Evolutionary conservation across 2,797 vertebrate species (phyloP), one percentile per base, ranked within the genome.

Genomic region (Anolis apletophallus): DNA sequence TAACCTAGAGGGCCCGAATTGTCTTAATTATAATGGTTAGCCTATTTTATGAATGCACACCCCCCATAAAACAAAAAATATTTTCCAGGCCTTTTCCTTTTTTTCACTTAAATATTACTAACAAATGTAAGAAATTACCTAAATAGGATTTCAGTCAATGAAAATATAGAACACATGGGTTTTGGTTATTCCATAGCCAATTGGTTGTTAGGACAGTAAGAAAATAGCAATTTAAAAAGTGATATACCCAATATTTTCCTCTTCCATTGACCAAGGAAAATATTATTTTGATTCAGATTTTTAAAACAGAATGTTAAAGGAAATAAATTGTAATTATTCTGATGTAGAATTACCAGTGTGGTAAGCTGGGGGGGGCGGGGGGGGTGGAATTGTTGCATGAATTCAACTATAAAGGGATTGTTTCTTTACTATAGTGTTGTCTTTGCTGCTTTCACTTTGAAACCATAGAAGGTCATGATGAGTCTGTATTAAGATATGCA

Each of bases 291-390:
- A 90, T 91, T 67, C 32, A 79, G 76, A 32, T 82, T 93, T 91
- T 88, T 89, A 75, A 89, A 91, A 64, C 83, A 86, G 91, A 87
- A 91, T 79, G 89, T 87, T 91, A 59, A 85, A 87, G 89, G 84
- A 92, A 92, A 93, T 93, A 89, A 89, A 91, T 91, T 86, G 89
- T 76, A 90, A 86, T 90, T 91, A 76, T 88, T 91, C 90, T 86
- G 92, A 78, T 83, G 79, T 23, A 80, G 86, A 4, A 92, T 89
- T 0, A 0, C 78, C 8, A 52, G 8, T 80, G 54, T 50, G 26
- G 23, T 83, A n/a, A 74, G 40, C 8, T 34, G 46, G n/a, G n/a
- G n/a, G n/a, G n/a, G n/a, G n/a, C n/a, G n/a, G n/a, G n/a, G n/a
- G n/a, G n/a, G n/a, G n/a, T n/a, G n/a, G n/a, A n/a, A 91, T 40